A percentile compares a stretch with the other conserved stretches of the same genome.
Evolutionary conservation across 2,888 invertebrate genomes (phyloP).

Genomic region (Ophion costatus): DNA sequence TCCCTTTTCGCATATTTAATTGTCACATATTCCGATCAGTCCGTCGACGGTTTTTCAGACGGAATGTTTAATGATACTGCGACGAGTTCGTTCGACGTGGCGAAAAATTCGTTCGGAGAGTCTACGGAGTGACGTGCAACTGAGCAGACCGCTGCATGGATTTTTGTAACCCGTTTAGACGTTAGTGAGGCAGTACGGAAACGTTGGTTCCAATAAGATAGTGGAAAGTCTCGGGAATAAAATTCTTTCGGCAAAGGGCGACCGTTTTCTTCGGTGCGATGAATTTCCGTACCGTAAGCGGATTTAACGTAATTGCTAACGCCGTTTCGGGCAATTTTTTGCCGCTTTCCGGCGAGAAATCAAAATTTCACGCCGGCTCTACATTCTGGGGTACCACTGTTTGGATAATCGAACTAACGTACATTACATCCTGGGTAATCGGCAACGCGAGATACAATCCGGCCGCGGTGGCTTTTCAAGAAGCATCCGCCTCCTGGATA

Average conservation of each 20-base stretch:
- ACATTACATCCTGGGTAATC: conserved; percentile 38
- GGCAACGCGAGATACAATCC: conserved; percentile 48
- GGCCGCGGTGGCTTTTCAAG: conserved; percentile 53
- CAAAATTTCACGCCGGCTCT: not conserved
- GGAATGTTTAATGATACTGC: conserved; percentile 26
- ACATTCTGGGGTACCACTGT: conserved; percentile 56
- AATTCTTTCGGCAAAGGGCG: no score
- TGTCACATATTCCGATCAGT: not conserved
- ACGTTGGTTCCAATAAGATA: not conserved
- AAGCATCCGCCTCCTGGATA: conserved; percentile 61
- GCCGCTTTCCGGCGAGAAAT: conserved; percentile 56
- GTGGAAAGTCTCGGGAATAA: no score
- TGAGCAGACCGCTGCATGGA: conserved; percentile 1
- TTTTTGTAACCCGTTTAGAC: not conserved
- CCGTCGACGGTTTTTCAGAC: conserved; percentile 13
- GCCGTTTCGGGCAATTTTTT: conserved; percentile 70
- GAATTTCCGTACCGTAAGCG: conserved; percentile 68
- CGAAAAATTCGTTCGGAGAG: not conserved
- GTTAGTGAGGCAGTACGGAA: not conserved
- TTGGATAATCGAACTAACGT: conserved; percentile 64
- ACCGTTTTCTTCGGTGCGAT: conserved; percentile 38
- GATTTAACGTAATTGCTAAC: conserved; percentile 67
- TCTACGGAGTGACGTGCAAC: not conserved
- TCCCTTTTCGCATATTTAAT: conserved; percentile 28
- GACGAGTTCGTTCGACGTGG: not conserved